Evolutionary conservation across 2,113 vertebrate species (phyloP).

Genomic region (Rhagologus leucostigma): DNA sequence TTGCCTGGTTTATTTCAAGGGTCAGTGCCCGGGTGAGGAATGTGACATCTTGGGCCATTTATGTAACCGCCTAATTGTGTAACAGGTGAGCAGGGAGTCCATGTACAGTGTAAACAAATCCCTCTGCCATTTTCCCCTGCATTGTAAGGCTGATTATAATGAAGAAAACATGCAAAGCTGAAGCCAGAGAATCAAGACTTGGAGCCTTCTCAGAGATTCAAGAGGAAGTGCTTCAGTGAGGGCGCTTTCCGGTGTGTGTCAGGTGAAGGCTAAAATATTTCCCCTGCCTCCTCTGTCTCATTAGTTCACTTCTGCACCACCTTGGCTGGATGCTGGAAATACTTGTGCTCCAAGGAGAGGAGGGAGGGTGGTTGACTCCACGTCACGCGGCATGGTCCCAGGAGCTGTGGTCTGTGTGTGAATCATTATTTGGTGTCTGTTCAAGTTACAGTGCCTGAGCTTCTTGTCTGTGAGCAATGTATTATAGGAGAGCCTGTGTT

Average conservation of each 20-base stretch:
- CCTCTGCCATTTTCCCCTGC: not conserved
- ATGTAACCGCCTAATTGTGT: not conserved
- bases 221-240: not conserved
- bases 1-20: not conserved
- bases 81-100: slow-evolving; percentile 19
- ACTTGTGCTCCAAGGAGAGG: not conserved
- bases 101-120: slow-evolving; percentile 22
- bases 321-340: not conserved
- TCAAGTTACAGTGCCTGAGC: not conserved
- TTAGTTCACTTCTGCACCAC: not conserved
- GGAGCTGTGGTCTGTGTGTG: not conserved
- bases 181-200: not conserved
- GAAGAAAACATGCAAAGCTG: not conserved
- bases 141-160: not conserved
- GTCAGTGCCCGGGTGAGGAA: not conserved
- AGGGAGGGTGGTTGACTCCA: not conserved
- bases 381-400: not conserved
- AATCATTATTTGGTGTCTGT: not conserved
- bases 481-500: not conserved
- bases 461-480: not conserved
- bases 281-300: not conserved
- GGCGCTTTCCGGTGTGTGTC: not conserved
- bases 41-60: slow-evolving; percentile 2
- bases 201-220: not conserved
- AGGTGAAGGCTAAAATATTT: not conserved